Evolutionary conservation across 2,888 invertebrate genomes (phyloP).

Genomic region (Alsophila aescularia): DNA sequence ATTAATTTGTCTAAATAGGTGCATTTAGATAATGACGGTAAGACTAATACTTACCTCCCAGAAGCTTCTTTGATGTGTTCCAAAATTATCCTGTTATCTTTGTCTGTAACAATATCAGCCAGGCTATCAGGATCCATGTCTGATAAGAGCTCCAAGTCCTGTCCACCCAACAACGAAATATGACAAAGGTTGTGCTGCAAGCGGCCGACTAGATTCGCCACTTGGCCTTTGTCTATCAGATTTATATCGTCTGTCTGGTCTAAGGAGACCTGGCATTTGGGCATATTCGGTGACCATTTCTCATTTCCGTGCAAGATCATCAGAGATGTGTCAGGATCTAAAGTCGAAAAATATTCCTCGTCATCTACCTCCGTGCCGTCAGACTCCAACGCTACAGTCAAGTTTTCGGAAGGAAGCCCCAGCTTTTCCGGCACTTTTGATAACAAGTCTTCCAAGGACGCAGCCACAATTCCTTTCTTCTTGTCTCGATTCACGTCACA

Average conservation of each 20-base stretch:
- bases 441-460: constrained; percentile 90
- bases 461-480: constrained; percentile 92
- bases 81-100: constrained; percentile 89
- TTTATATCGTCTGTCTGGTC: constrained; percentile 85
- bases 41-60: constrained; percentile 82
- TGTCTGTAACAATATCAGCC: constrained; percentile 90
- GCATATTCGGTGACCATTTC: constrained; percentile 88
- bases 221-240: constrained; percentile 82
- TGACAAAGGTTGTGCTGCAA: constrained; percentile 92
- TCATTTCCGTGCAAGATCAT: constrained; percentile 92
- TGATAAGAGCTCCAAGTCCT: constrained; percentile 92
- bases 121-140: constrained; percentile 96
- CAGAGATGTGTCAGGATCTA: constrained; percentile 93
- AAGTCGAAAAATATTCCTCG: constrained; percentile 96
- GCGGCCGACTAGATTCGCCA: constrained; percentile 90
- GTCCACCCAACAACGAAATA: constrained; percentile 92
- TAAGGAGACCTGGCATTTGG: constrained; percentile 85
- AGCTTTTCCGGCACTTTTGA: constrained; percentile 90
- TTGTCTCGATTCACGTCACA: constrained; percentile 91
- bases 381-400: constrained; percentile 94
- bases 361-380: constrained; percentile 98
- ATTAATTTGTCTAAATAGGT: background rate
- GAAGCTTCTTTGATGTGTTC: constrained; percentile 93
- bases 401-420: constrained; percentile 85
- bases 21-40: constrained; percentile 4